Base-by-base conservation (phyloP, 2,113 vertebrate species). In the Equus przewalskii region DNA sequence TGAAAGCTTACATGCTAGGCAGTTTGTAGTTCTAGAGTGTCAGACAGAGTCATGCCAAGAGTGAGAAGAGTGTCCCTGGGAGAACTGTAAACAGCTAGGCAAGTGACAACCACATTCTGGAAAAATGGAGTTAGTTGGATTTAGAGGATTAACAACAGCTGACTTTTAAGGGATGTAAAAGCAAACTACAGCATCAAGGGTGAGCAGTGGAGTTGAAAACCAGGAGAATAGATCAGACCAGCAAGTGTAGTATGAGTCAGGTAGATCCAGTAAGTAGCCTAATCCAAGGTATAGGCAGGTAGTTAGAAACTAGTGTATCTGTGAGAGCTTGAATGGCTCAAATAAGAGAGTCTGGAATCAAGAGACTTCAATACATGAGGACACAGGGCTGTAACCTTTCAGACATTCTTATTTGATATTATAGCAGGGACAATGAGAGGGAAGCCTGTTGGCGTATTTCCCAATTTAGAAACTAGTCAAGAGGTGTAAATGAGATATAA, bases 71-170 rank as follows among this genome's bases (percentile, higher is more conserved):
- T 65, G 56, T 81, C 36, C 33, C 49, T 69, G 24, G 24, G 79
- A 94, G 65, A 80, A 87, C 65, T 82, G 7, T 51, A 51, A 69
- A 88, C 67, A 91, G 33, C 15, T n/a, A n/a, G 21, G 44, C 46
- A 92, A 65, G 41, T 7, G 16, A 78, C 12, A 60, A 0, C 51
- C 36, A 73, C 58, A 22, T 81, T 19, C 44, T 91, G 76, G 65
- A 92, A 78, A 70, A 88, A 16, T 49, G 49, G 64, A 95, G n/a
- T 89, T 89, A 54, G 54, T 22, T 89, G 72, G 58, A 75, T 24
- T 49, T 81, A 41, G 46, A 67, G 10, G 18, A 30, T 94, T 91
- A 64, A 67, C 19, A 86, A 49, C 41, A 44, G 46, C 41, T 86
- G 58, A 21, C 80, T 92, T 79, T 89, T 79, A 88, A 70, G 22